Evolutionary conservation across 2,888 invertebrate species (phyloP), one percentile per base, ranked within the genome.

Genomic region (Chloroclystis v-ata): DNA sequence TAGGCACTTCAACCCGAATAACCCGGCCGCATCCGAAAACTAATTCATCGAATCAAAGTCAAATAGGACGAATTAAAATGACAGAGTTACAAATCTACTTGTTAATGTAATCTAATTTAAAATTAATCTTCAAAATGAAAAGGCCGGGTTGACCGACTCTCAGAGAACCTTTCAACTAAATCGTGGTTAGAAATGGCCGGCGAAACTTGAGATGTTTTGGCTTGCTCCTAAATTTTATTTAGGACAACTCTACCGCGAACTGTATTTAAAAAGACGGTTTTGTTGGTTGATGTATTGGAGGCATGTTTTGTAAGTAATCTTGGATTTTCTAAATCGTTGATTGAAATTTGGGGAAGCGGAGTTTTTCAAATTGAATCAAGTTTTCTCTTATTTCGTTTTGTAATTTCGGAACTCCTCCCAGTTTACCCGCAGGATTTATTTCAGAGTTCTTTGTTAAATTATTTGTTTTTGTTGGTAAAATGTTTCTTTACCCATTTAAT

Each of bases 81-180:
- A 59, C 66, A 64, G 62, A 66, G 61, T 46, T 67, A 75, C 68
- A 68, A 64, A 75, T 71, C 75, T 65, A 63, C 63, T 63, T 65
- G 71, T 69, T 77, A 78, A 80, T 81, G 72, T 78, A 75, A 81
- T 79, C 73, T 76, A 78, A 82, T 80, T 80, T 75, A 73, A 80
- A 82, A 80, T 78, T 80, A 80, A 81, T 80, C 78, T 76, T 59
- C 50, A 63, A 75, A 75, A 78, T 78, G 79, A 78, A 79, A 78
- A 78, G 77, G 65, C 59, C 58, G 67, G 63, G 62, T 57, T 60
- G 62, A 59, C 57, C 56, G 59, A 52, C 56, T 54, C 59, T 57
- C 52, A 54, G 61, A 61, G 25, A 41, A 42, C 39, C 32, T 29
- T 28, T 32, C 37, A 41, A 33, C 46, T 9, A 42, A 49, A 45